These are phyloP conservation scores for Apotomis betuletana DNA, from an alignment of 2,888 invertebrate species.

Conservation along the genomic window DNA sequence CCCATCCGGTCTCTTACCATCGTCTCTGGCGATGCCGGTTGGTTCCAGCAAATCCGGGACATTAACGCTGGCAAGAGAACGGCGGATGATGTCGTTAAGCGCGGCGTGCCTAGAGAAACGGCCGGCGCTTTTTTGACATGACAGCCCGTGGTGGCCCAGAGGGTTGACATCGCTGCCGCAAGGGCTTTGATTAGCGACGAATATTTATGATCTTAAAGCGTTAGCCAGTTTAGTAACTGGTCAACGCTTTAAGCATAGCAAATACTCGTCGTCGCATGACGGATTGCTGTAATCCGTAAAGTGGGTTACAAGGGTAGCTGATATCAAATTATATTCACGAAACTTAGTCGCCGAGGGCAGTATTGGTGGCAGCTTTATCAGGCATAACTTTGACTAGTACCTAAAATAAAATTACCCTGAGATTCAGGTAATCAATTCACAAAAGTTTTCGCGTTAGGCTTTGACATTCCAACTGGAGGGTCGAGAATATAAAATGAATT, in stretches of 20 bases:
- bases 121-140: too few relatives aligned
- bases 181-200: slow-evolving; percentile 28
- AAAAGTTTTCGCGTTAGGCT: slow-evolving; percentile 48
- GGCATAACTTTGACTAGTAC: slow-evolving; percentile 53
- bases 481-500: too few relatives aligned
- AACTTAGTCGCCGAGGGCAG: slow-evolving; percentile 55
- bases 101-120: too few relatives aligned
- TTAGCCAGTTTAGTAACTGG: slow-evolving; percentile 40
- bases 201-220: slow-evolving; percentile 52
- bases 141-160: too few relatives aligned
- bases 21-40: too few relatives aligned
- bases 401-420: slow-evolving; percentile 55
- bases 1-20: too few relatives aligned
- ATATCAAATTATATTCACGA: slow-evolving; percentile 63
- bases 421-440: slow-evolving; percentile 56
- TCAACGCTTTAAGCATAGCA: too few relatives aligned
- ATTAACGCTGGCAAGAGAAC: too few relatives aligned
- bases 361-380: slow-evolving; percentile 18
- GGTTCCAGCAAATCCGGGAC: too few relatives aligned
- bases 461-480: neutral
- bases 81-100: too few relatives aligned
- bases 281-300: slow-evolving; percentile 67
- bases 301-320: slow-evolving; percentile 65
- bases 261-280: slow-evolving; percentile 56
- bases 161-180: too few relatives aligned